Evolutionary conservation across 2,888 invertebrate species (phyloP), one percentile per base, ranked within the genome.

Genomic region (Gortyna flavago): DNA sequence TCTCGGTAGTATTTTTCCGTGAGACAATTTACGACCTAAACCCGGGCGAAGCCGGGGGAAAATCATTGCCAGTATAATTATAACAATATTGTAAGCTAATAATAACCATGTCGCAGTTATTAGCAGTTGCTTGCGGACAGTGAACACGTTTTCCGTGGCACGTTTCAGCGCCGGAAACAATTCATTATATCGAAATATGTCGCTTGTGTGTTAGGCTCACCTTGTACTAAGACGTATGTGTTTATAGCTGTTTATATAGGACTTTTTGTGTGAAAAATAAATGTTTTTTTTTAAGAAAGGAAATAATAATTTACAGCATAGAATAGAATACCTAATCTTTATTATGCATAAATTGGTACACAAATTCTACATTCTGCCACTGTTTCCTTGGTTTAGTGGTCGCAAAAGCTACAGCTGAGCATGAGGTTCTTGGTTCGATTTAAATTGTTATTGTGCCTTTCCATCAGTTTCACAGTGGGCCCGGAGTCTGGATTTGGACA

Each of bases 101-200:
- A 59, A 68, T 51, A 68, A 18, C 68, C 79, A 62, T 62, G 83
- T 83, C 67, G 72, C 62, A 83, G 75, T 74, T 80, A 87, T 83
- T 79, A 84, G 72, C 66, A 71, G 72, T 81, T 71, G 62, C 65
- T 68, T 59, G 67, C 67, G 85, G 84, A 87, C 80, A 86, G 77
- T 78, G 81, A 85, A 85, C 84, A 78, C 85, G 89, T 92, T 91
- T 87, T 88, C 87, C 90, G 88, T 89, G 92, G 88, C 89, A 88
- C 79, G 78, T 93, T 93, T 94, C 93, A 93, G 83, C 93, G 83
- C 76, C 93, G 94, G 95, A 95, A 95, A 91, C 91, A 91, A 94
- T 95, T 93, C 92, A 92, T 95, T 94, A 95, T 89, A 90, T 89
- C 88, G 87, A 89, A 90, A 90, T 92, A 90, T 92, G 93, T 92